phyloP scores from a whole-genome alignment of 2,113 vertebrate genomes.

The Pantherophis guttatus region DNA sequence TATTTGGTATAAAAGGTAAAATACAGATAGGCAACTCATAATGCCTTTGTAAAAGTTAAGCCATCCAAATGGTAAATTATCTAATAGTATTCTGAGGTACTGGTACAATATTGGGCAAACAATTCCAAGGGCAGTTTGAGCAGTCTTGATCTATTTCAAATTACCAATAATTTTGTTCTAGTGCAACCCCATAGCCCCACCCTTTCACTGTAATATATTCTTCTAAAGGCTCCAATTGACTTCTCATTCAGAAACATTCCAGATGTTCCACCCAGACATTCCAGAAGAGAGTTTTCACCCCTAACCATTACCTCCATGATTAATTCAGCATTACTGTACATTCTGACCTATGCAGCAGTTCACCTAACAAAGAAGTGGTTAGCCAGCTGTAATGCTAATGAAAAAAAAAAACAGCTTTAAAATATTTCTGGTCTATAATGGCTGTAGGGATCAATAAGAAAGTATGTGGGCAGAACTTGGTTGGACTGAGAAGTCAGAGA shows the following conservation, averaged over 20 bases:
- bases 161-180: not conserved
- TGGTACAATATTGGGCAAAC: not conserved
- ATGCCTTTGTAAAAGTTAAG: not conserved
- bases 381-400: not conserved
- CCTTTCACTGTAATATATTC: not conserved
- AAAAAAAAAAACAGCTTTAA: not conserved
- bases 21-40: not conserved
- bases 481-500: not conserved
- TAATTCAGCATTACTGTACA: not conserved
- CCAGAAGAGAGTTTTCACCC: not conserved
- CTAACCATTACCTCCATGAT: not conserved
- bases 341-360: not conserved
- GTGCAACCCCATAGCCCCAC: not conserved
- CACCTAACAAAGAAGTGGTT: not conserved
- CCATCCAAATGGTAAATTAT: not conserved
- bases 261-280: not conserved
- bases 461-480: not conserved
- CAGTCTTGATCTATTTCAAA: not conserved
- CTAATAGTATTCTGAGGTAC: not conserved
- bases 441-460: not conserved
- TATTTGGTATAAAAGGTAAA: not conserved
- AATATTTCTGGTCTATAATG: not conserved
- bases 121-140: not conserved
- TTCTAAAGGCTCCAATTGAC: not conserved
- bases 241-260: not conserved